phyloP scores from a whole-genome alignment of 2,797 vertebrate species.

The Prionace glauca region DNA sequence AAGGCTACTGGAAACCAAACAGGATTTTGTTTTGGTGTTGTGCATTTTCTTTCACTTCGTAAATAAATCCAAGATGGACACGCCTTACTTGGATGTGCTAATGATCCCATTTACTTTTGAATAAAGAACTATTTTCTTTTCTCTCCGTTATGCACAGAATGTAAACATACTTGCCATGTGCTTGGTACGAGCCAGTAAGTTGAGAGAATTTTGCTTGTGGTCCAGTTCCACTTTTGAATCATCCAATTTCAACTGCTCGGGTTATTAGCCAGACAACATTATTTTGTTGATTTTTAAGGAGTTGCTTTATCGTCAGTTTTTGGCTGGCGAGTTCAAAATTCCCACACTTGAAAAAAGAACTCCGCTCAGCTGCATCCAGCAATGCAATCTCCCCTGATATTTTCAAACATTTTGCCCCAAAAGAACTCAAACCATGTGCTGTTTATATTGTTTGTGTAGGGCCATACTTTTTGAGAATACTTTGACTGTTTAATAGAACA shows the following conservation, averaged over 20 bases:
- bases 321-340: background rate
- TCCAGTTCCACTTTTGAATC: slow-evolving; percentile 2
- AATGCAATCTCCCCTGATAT: background rate
- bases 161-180: background rate
- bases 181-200: background rate
- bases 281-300: slow-evolving; percentile 24
- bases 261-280: slow-evolving; percentile 1
- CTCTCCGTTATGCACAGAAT: slow-evolving; percentile 6
- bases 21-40: background rate
- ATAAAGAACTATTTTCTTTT: background rate
- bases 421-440: slow-evolving; percentile 2
- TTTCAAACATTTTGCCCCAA: slow-evolving; percentile 12
- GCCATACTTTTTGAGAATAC: background rate
- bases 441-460: background rate
- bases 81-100: background rate
- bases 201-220: background rate
- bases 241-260: background rate
- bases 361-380: slow-evolving; percentile 11
- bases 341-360: background rate
- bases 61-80: background rate
- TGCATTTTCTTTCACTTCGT: background rate
- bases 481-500: slow-evolving; percentile 23
- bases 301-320: slow-evolving; percentile 12
- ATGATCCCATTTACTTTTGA: background rate
- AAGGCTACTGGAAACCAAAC: background rate